Base-by-base conservation (phyloP, 2,797 vertebrate species). In the Gouania willdenowi region DNA sequence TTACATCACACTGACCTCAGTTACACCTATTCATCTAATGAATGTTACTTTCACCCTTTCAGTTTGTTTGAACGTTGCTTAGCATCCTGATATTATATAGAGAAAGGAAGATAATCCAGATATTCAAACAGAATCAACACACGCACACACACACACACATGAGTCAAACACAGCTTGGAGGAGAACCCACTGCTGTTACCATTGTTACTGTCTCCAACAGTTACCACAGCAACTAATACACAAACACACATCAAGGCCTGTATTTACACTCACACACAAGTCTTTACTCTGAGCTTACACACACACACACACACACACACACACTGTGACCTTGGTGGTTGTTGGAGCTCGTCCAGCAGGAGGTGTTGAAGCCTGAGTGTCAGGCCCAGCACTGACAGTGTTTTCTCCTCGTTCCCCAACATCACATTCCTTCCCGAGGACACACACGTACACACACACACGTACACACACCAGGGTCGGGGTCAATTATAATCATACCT, bases 221-320 rank as follows among this genome's bases (percentile, higher is more conserved):
- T 79, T 55, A n/a, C 83, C 57, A 74, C 36, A 48, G 79, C 58
- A 80, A 83, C 71, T 29, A 43, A 53, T 47, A 63, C 60, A 59
- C 47, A 82, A 77, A 75, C 52, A 77, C 47, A 47, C 24, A 28
- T 14, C 24, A 25, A 26, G 40, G 46, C 61, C 49, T 56, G 56
- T 57, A 40, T 58, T 63, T 64, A 47, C 40, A 47, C 40, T 53
- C 51, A 42, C 39, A 34, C 46, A 43, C 38, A 57, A 42, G 40
- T 52, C 39, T 16, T 4, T 20, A 21, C 31, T 41, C 45, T 14
- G 33, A 39, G 33, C 16, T 26, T 33, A 19, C 20, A 16, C 25
- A 20, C 37, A 21, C 15, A 27, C 37, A 41, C 32, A 41, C 50
- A 32, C 23, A 33, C 26, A 42, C 22, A 46, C 5, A 35, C 6